phyloP scores from a whole-genome alignment of 2,797 vertebrate genomes.

The Molothrus aeneus region DNA sequence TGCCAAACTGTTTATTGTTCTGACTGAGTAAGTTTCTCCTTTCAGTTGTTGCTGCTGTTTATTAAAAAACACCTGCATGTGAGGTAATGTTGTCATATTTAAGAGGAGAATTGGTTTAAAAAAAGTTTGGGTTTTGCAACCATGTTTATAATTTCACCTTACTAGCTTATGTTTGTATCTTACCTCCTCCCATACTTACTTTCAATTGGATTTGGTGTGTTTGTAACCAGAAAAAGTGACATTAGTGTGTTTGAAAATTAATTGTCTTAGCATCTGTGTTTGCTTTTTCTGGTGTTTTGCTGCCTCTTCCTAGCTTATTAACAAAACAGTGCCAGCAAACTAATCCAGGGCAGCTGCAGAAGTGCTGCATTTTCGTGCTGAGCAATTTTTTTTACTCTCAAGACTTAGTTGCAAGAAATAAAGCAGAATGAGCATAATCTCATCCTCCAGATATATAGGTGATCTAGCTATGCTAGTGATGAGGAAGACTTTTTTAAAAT shows the following conservation, averaged over 20 bases:
- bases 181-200: background rate
- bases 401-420: background rate
- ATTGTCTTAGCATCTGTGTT: background rate
- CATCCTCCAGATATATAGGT: background rate
- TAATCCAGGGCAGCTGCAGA: conserved; percentile 25
- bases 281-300: conserved; percentile 5
- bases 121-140: background rate
- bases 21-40: conserved; percentile 54
- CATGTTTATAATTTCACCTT: background rate
- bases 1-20: background rate
- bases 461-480: background rate
- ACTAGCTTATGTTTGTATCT: background rate
- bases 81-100: conserved; percentile 27
- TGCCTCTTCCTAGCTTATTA: conserved; percentile 12
- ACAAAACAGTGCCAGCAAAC: conserved; percentile 3
- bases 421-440: background rate
- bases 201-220: background rate
- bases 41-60: conserved; percentile 47
- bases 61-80: background rate
- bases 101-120: background rate
- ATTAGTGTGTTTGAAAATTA: background rate
- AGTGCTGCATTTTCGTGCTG: background rate
- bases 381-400: background rate
- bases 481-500: background rate
- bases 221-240: conserved; percentile 48